phyloP scores from a whole-genome alignment of 2,888 invertebrate species.

The Laothoe populi region DNA sequence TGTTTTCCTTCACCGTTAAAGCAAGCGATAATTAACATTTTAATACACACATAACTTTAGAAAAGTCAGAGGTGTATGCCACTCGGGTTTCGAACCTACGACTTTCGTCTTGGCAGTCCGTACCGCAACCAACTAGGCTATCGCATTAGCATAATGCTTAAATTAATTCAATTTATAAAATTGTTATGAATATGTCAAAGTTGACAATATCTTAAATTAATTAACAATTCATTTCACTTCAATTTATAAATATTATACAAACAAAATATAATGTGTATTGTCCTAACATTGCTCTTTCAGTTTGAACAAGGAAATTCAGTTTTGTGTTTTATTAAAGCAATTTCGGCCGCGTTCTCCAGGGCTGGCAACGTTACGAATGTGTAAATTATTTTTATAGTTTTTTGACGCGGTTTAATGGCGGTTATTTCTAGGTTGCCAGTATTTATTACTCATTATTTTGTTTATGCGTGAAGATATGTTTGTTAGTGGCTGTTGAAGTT shows the following conservation, averaged over 20 bases:
- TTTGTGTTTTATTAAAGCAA: conserved; percentile 70
- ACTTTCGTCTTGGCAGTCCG: too few species aligned
- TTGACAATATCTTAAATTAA: too few species aligned
- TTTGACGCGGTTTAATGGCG: conserved; percentile 20
- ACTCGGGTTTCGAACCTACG: too few species aligned
- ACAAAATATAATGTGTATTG: conserved; percentile 40
- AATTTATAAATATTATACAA: conserved; percentile 25
- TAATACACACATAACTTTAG: too few species aligned
- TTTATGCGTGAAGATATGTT: conserved; percentile 3
- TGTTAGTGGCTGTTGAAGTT: conserved; percentile 15
- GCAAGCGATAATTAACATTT: too few species aligned
- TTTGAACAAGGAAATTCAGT: conserved; percentile 64
- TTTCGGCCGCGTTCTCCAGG: conserved; percentile 51
- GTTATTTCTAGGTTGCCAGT: conserved; percentile 16
- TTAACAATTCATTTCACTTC: conserved; percentile 25
- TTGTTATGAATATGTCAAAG: too few species aligned
- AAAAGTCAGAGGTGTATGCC: too few species aligned
- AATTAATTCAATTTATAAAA: too few species aligned
- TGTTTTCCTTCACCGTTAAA: too few species aligned
- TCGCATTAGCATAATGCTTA: too few species aligned
- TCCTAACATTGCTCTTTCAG: conserved; percentile 39
- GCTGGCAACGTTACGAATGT: conserved; percentile 42
- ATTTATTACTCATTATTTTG: conserved; percentile 19
- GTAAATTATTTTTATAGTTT: conserved; percentile 16
- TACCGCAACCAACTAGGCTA: too few species aligned